Conservation (phyloP, 2,113 vertebrate genomes). For the Murina feae region DNA sequence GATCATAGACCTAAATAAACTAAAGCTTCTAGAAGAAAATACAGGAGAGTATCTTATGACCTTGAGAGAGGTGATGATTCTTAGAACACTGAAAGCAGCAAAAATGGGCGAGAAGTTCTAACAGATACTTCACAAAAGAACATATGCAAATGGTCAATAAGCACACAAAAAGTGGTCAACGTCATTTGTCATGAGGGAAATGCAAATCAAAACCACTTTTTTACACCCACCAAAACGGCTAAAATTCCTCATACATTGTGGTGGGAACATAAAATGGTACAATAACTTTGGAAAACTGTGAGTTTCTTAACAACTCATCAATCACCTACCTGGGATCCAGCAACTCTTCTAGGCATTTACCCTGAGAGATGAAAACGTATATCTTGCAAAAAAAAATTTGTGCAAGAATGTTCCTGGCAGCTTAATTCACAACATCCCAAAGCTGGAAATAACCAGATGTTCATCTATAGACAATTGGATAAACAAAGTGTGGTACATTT, state of each 20-base stretch:
- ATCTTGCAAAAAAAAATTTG: slow-evolving; percentile 34
- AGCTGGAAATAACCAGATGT: slow-evolving; percentile 26
- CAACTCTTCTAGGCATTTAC: background rate
- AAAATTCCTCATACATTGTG: background rate
- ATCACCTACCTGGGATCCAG: background rate
- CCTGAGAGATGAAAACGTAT: background rate
- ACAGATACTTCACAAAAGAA: background rate
- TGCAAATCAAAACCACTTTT: background rate
- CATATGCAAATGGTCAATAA: background rate
- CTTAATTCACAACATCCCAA: background rate
- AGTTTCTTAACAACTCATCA: background rate
- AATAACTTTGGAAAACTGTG: background rate
- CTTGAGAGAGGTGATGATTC: background rate
- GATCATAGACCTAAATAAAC: background rate
- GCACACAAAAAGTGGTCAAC: background rate
- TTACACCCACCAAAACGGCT: background rate
- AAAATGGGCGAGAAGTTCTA: slow-evolving; percentile 27
- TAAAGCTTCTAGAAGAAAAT: slow-evolving; percentile 1
- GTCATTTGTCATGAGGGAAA: background rate
- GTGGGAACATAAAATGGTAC: background rate
- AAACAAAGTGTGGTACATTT: background rate
- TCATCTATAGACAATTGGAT: background rate
- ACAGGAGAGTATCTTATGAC: background rate
- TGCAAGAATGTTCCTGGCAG: slow-evolving; percentile 42
- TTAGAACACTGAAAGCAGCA: background rate